Evolutionary conservation across 2,113 vertebrate species (phyloP).

Genomic region (Calypte anna): DNA sequence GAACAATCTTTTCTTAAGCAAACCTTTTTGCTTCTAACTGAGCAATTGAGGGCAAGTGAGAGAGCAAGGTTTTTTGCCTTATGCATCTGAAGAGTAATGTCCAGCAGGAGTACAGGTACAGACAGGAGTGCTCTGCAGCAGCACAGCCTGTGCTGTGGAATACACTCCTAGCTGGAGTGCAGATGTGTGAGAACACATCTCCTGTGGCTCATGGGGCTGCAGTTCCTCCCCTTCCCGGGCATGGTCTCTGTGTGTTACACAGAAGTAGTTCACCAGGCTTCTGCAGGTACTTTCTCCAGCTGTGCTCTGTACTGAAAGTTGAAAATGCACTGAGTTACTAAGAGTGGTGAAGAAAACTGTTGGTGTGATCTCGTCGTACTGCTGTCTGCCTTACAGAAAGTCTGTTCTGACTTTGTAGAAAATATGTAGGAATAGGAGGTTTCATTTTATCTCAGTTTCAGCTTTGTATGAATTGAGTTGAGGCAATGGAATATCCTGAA

Average conservation of each 20-base stretch:
- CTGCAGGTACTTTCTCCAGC: background rate
- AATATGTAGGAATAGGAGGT: background rate
- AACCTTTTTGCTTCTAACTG: too few species aligned
- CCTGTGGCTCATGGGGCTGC: background rate
- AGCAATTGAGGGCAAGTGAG: too few species aligned
- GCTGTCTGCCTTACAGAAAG: background rate
- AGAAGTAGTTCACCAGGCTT: background rate
- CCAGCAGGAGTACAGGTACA: too few species aligned
- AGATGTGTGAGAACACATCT: background rate
- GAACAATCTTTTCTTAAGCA: too few species aligned
- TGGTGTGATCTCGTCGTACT: background rate
- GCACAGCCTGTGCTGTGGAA: too few species aligned
- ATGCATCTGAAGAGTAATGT: too few species aligned
- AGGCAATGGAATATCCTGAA: background rate
- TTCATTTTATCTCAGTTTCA: background rate
- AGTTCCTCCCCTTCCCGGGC: fast-evolving
- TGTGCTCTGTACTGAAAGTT: background rate
- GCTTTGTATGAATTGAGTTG: background rate
- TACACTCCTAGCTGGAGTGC: background rate
- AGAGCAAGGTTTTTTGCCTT: too few species aligned
- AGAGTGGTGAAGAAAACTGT: background rate
- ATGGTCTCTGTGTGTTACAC: fast-evolving
- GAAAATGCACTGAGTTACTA: background rate
- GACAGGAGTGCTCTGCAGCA: too few species aligned
- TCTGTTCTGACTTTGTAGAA: background rate